Conservation (phyloP, 2,888 invertebrate genomes). For the Harpalus rufipes region DNA sequence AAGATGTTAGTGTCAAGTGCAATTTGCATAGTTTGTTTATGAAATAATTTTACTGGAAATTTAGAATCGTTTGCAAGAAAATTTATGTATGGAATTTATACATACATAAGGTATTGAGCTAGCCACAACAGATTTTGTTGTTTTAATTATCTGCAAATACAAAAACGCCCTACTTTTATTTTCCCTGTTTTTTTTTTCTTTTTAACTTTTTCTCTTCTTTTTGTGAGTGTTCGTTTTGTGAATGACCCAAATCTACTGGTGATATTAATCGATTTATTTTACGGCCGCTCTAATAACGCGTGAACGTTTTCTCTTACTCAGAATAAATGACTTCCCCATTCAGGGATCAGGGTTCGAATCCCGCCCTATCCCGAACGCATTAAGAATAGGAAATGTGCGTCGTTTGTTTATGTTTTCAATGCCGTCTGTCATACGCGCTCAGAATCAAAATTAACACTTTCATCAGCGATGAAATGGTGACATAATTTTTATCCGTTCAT, state of each 20-base stretch:
- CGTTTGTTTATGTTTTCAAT: slow-evolving; percentile 48
- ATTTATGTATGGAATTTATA: too few relatives aligned
- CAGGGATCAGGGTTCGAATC: not conserved
- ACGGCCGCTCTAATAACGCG: slow-evolving; percentile 57
- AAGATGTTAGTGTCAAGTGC: too few relatives aligned
- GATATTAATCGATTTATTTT: slow-evolving; percentile 64
- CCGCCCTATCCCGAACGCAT: slow-evolving; percentile 44
- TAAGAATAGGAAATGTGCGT: slow-evolving; percentile 51
- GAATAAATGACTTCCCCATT: slow-evolving; percentile 48
- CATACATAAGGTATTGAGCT: too few relatives aligned
- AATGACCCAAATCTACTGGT: not conserved
- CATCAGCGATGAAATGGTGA: not conserved
- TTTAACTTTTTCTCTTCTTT: not conserved
- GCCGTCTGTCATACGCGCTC: slow-evolving; percentile 19
- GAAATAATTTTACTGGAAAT: too few relatives aligned
- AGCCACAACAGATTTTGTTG: too few relatives aligned
- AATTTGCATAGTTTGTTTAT: too few relatives aligned
- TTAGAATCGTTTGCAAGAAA: too few relatives aligned
- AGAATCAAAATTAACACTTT: not conserved
- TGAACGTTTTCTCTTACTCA: slow-evolving; percentile 44
- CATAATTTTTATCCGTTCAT: not conserved
- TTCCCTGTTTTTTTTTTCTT: not conserved
- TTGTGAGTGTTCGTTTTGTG: not conserved
- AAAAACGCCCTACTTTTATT: too few relatives aligned
- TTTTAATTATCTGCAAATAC: too few relatives aligned